phyloP scores from a whole-genome alignment of 2,113 vertebrate species.

The Perccottus glenii region DNA sequence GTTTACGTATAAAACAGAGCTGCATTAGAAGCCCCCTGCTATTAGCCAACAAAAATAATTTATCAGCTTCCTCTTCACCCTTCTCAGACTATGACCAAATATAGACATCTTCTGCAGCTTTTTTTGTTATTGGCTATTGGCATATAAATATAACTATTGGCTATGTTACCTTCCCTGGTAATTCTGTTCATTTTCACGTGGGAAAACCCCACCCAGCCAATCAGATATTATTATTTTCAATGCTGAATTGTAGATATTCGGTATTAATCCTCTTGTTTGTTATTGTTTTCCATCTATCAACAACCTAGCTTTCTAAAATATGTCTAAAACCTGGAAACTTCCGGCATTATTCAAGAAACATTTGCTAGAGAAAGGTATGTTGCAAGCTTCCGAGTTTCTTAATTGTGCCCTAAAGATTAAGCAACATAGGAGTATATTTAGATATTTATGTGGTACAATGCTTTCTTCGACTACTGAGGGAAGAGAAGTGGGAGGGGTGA shows the following conservation, averaged over 20 bases:
- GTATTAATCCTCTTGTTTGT: too few species aligned
- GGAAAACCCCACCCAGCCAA: background rate
- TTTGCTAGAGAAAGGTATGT: background rate
- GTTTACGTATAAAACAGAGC: background rate
- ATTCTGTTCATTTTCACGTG: too few species aligned
- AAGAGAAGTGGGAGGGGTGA: background rate
- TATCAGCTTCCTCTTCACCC: slow-evolving; percentile 28
- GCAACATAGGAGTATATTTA: slow-evolving; percentile 22
- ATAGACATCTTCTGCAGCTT: background rate
- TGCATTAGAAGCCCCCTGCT: slow-evolving; percentile 1
- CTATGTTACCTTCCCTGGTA: too few species aligned
- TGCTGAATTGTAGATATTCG: too few species aligned
- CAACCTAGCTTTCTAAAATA: too few species aligned
- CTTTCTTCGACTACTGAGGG: slow-evolving; percentile 19
- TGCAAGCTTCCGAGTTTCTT: background rate
- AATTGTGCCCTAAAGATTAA: background rate
- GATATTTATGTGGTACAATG: slow-evolving; percentile 35
- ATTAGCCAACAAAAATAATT: slow-evolving; percentile 54
- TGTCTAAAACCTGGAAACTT: too few species aligned
- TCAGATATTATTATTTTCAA: too few species aligned
- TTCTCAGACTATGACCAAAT: slow-evolving; percentile 13
- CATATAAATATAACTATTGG: too few species aligned
- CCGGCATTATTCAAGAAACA: background rate
- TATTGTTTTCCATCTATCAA: too few species aligned
- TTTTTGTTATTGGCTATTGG: background rate